These are phyloP conservation scores for Luffia ferchaultella DNA, from an alignment of 2,888 invertebrate species.

Conservation along the genomic window DNA sequence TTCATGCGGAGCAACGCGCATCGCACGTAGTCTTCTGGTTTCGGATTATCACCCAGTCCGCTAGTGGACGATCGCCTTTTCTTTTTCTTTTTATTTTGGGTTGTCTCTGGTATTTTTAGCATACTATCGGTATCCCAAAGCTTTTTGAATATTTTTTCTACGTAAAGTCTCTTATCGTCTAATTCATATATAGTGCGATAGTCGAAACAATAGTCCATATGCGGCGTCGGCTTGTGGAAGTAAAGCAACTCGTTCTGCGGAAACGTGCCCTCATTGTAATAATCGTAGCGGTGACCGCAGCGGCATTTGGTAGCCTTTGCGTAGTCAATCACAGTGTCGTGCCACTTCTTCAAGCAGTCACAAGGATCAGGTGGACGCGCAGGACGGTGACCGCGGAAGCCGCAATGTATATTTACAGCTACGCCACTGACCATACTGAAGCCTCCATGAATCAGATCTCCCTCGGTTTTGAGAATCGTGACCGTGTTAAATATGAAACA, in stretches of 20 bases:
- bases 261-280: slow-evolving; percentile 36
- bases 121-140: slow-evolving; percentile 47
- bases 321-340: slow-evolving; percentile 31
- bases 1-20: slow-evolving; percentile 38
- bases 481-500: slow-evolving; percentile 35
- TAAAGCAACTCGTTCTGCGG: slow-evolving; percentile 35
- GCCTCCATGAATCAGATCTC: slow-evolving; percentile 49
- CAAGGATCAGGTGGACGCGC: slow-evolving; percentile 30
- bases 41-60: slow-evolving; percentile 35
- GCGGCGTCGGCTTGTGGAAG: slow-evolving; percentile 36
- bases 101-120: slow-evolving; percentile 26
- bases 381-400: slow-evolving; percentile 29
- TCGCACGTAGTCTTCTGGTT: slow-evolving; percentile 39
- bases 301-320: slow-evolving; percentile 37
- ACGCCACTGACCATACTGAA: slow-evolving; percentile 22
- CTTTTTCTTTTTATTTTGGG: slow-evolving; percentile 18
- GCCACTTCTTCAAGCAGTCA: slow-evolving; percentile 41
- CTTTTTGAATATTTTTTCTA: slow-evolving; percentile 40
- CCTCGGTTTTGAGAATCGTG: slow-evolving; percentile 29
- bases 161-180: slow-evolving; percentile 29
- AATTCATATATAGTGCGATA: slow-evolving; percentile 43
- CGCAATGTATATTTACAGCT: slow-evolving; percentile 37
- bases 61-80: slow-evolving; percentile 28
- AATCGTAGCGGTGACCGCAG: slow-evolving; percentile 44
- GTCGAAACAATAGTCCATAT: slow-evolving; percentile 30